phyloP scores from a whole-genome alignment of 2,888 invertebrate species.

The Eupithecia exiguata region DNA sequence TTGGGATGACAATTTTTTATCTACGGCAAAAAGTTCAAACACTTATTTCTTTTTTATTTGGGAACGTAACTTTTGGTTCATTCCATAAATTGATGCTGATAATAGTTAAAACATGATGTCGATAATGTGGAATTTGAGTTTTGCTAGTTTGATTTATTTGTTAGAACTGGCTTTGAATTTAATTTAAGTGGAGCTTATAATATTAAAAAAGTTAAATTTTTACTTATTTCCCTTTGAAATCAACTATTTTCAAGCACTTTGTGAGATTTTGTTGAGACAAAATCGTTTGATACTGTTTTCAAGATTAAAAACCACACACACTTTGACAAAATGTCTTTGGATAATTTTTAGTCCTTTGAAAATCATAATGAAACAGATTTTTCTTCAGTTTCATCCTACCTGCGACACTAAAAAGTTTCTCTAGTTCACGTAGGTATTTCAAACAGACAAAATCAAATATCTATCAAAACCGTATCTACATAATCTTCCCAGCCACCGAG shows the following conservation, averaged over 20 bases:
- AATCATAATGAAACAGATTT: too few relatives aligned
- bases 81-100: too few relatives aligned
- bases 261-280: background rate
- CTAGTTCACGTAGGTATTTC: slow-evolving; percentile 3
- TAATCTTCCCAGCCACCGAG: slow-evolving; percentile 79
- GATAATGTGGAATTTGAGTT: too few relatives aligned
- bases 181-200: too few relatives aligned
- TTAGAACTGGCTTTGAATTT: too few relatives aligned
- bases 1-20: slow-evolving; percentile 17
- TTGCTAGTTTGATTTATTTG: too few relatives aligned
- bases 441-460: slow-evolving; percentile 54
- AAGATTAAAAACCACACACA: background rate
- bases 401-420: too few relatives aligned
- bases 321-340: background rate
- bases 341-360: too few relatives aligned
- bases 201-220: too few relatives aligned
- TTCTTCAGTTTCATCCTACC: too few relatives aligned
- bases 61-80: background rate
- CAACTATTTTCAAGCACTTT: background rate
- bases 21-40: background rate
- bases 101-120: too few relatives aligned
- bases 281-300: background rate
- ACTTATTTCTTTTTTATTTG: background rate
- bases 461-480: slow-evolving; percentile 63
- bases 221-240: background rate